These are phyloP conservation scores for Brachionus koreanus DNA, from an alignment of 1,140 invertebrate species.

Conservation along the genomic window DNA sequence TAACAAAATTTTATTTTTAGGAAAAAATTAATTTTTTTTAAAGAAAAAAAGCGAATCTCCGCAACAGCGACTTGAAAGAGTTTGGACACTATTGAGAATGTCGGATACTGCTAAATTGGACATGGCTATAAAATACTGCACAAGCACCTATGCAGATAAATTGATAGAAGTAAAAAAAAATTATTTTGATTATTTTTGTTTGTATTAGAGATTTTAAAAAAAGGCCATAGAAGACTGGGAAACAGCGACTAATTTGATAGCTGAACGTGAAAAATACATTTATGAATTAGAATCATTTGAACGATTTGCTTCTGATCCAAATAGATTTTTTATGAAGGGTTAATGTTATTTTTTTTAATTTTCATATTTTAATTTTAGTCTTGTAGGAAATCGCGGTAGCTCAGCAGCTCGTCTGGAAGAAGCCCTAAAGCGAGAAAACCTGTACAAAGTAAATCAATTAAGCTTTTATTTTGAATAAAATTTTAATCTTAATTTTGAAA, in stretches of 20 bases:
- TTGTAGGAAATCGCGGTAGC: constrained; percentile 48
- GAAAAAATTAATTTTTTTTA: neutral
- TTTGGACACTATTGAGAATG: constrained; percentile 55
- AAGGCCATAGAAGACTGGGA: constrained; percentile 57
- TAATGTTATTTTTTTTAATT: neutral
- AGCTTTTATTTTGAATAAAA: neutral
- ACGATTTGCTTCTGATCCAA: constrained; percentile 57
- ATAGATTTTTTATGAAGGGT: constrained; percentile 57
- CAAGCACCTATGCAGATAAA: constrained; percentile 51
- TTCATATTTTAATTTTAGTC: neutral
- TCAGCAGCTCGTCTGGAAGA: constrained; percentile 54
- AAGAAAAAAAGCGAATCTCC: constrained; percentile 9
- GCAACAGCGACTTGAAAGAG: constrained; percentile 55
- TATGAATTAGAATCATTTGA: constrained; percentile 57
- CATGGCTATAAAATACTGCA: constrained; percentile 59
- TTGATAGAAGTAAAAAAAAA: constrained; percentile 47
- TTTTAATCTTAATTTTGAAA: constrained; percentile 8
- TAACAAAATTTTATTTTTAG: neutral
- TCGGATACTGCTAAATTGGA: constrained; percentile 54
- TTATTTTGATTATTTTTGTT: neutral
- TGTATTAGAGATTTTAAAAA: neutral
- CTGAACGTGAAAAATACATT: constrained; percentile 52
- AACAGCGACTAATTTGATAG: constrained; percentile 50
- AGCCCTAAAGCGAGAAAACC: constrained; percentile 51
- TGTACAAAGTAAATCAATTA: constrained; percentile 50